Evolutionary conservation across 2,113 vertebrate species (phyloP), one percentile per base, ranked within the genome.

Genomic region (Mormyrus iriodes): DNA sequence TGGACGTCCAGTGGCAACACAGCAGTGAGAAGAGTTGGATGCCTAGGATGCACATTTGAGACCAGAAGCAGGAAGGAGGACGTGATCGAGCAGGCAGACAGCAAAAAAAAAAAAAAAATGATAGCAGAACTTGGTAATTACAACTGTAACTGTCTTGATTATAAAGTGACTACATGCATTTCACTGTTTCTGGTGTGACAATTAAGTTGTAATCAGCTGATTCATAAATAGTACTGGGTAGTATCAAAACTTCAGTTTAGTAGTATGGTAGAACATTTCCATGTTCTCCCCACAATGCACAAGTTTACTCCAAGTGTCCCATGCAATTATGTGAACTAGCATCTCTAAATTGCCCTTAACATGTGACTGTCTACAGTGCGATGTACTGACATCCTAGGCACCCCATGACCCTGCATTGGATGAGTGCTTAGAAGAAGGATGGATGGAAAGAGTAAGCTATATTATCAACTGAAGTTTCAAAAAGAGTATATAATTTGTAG

Each of bases 1-100:
- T 46, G 39, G 88, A 91, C 91, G 89, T 90, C 86, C 90, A 90
- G 88, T 89, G 90, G 44, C 86, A 88, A 89, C 24, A 35, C 89
- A 91, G 94, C 93, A 92, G 89, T n/a, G 85, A 1, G 13, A 79
- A n/a, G 55, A 91, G 88, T 87, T 0, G 73, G 76, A 13, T 58
- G 46, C 21, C 49, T 1, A 49, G 39, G 82, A 44, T 69, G 88
- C 19, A 89, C n/a, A 24, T 35, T 10, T 52, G 7, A 83, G 17
- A n/a, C 10, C 31, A 24, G 49, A 87, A 53, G 69, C 65, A 90
- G 39, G 31, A 91, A 61, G 61, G 46, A 24, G 46, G 24, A n/a
- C 15, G 48, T 0, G 51, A 85, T 8, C 15, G 46, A 12, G 24
- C 42, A 49, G n/a, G 39, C 42, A 2, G 42, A 61, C 55, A 82